Evolutionary conservation across 2,797 vertebrate genomes (phyloP).

Genomic region (Octomys mimax): DNA sequence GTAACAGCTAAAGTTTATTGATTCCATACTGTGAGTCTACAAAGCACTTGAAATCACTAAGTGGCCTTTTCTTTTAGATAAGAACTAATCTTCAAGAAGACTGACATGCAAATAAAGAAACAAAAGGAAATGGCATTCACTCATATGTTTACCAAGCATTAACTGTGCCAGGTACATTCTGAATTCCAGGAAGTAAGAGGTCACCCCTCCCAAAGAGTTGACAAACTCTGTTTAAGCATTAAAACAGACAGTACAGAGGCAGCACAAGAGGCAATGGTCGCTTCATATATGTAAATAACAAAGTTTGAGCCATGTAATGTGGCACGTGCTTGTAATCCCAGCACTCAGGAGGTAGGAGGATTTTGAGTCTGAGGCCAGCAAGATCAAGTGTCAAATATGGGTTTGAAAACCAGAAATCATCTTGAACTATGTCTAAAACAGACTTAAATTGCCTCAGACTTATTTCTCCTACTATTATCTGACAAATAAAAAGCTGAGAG

Average conservation of each 20-base stretch:
- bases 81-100: constrained; percentile 4
- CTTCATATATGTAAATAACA: not conserved
- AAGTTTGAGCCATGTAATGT: not conserved
- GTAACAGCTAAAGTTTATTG: not conserved
- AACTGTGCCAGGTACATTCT: not conserved
- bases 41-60: not conserved
- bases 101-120: not conserved
- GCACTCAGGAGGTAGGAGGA: not conserved
- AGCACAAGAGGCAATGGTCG: not conserved
- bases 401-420: constrained; percentile 8
- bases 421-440: not conserved
- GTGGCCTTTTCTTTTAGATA: not conserved
- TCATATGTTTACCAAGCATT: constrained; percentile 32
- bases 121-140: constrained; percentile 1
- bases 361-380: not conserved
- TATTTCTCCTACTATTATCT: not conserved
- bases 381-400: not conserved
- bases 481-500: not conserved
- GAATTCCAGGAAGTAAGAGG: not conserved
- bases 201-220: not conserved
- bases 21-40: not conserved
- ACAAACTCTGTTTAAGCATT: constrained; percentile 18
- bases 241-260: not conserved
- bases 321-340: not conserved
- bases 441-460: not conserved